Base-by-base conservation (phyloP, 2,888 invertebrate genomes). In the Allacma fusca region DNA sequence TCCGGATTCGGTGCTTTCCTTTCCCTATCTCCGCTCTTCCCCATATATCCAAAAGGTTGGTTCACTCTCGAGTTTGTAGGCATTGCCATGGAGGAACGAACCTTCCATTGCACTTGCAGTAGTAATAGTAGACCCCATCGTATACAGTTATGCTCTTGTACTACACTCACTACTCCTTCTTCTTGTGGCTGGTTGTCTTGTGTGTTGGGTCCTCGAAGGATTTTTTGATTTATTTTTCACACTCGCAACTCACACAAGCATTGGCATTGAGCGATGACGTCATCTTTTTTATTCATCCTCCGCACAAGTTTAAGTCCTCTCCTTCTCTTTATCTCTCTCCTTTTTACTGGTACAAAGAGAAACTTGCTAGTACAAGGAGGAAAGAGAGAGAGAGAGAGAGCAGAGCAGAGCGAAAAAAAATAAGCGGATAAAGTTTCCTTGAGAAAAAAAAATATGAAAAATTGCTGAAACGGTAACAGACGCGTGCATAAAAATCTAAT, bases 271-370 rank as follows among this genome's bases (percentile, higher is more conserved):
- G 73, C 73, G 73, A 77, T 77, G 65, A 71, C 74, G 77, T 84
- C 83, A 82, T 79, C 81, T 80, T 80, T 79, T 75, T 75, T 79
- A 75, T 78, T 74, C 71, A 75, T 79, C 79, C 76, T 73, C 76
- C 80, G 75, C 16, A n/a, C 29, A 24, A n/a, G n/a, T 73, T 34
- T 28, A 40, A 28, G 69, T 43, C n/a, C 26, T 50, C 71, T 75
- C 79, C 76, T 57, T 76, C 78, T 23, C 57, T 67, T 7, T 64
- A 68, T 65, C 78, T 64, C 75, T 40, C 44, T 65, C 67, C 62
- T 71, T 71, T 73, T 70, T 59, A 64, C 34, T 57, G 13, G 13
- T 13, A 40, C 5, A 40, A 40, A 40, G 5, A 40, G 40, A 40
- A 40, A 40, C 40, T 40, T n/a, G n/a, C n/a, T 40, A 40, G 5